These are phyloP conservation scores for Sarcophaga caerulescens DNA, from an alignment of 2,888 invertebrate genomes.

Conservation along the genomic window DNA sequence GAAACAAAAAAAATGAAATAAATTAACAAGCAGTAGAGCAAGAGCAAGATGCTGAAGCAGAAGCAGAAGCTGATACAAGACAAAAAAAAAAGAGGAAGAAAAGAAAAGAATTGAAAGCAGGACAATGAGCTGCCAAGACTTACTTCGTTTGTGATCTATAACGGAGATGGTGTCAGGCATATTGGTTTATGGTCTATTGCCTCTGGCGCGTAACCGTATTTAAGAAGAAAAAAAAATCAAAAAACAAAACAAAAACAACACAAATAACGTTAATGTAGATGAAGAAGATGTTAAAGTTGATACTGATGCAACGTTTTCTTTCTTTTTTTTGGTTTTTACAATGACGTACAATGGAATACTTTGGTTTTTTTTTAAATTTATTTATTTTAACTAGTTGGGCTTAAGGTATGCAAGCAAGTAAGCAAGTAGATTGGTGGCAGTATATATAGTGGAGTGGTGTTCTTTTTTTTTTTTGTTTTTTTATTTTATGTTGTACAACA, in stretches of 20 bases:
- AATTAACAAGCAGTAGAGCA: slow-evolving; percentile 6
- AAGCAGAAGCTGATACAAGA: neutral
- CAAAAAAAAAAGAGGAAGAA: neutral
- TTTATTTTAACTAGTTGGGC: neutral
- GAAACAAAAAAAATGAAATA: neutral
- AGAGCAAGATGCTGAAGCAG: too few relatives aligned
- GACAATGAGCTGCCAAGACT: slow-evolving; percentile 50
- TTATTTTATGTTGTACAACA: neutral
- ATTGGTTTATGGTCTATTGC: slow-evolving; percentile 60
- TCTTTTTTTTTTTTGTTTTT: neutral
- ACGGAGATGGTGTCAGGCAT: slow-evolving; percentile 68
- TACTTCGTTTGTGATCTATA: slow-evolving; percentile 67
- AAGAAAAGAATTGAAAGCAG: slow-evolving; percentile 10
- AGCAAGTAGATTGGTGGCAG: slow-evolving; percentile 23
- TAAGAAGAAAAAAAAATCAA: neutral
- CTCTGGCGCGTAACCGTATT: slow-evolving; percentile 47
- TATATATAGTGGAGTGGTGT: neutral
- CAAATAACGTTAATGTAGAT: slow-evolving; percentile 2
- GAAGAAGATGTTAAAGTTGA: slow-evolving; percentile 40
- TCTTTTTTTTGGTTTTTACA: slow-evolving; percentile 11
- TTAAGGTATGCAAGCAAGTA: neutral
- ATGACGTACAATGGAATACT: neutral
- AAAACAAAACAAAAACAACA: neutral
- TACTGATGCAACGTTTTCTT: neutral
- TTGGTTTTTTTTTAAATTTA: slow-evolving; percentile 10